Percentiles rank a stretch among this genome's conserved stretches.
phyloP scores from a whole-genome alignment of 2,888 invertebrate species.

The Hirudinaria manillensis region DNA sequence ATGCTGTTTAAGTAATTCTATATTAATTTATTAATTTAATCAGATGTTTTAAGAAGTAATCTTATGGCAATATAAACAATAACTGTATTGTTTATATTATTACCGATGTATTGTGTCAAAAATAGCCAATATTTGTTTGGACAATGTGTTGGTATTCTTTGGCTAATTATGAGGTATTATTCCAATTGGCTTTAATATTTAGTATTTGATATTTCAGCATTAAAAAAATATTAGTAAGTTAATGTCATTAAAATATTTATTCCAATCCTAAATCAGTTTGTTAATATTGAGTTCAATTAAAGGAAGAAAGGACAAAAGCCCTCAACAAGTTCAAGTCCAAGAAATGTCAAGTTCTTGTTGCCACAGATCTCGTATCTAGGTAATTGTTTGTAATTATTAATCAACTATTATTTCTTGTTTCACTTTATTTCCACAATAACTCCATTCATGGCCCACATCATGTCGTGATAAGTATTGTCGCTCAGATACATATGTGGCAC shows the following conservation, averaged over 20 bases:
- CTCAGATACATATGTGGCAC: no score
- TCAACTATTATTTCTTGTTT: no score
- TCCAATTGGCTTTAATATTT: no score
- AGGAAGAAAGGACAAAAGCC: conserved; percentile 69
- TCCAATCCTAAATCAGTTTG: no score
- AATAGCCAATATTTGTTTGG: no score
- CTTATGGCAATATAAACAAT: background rate
- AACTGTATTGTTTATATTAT: background rate
- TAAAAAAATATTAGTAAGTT: no score
- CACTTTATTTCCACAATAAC: no score
- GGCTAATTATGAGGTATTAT: no score
- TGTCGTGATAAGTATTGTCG: background rate
- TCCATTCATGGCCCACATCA: no score
- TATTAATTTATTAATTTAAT: conserved; percentile 7
- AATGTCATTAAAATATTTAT: no score
- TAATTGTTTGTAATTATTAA: background rate
- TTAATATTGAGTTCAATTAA: background rate
- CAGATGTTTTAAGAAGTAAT: background rate
- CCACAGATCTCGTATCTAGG: conserved; percentile 73
- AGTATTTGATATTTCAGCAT: no score
- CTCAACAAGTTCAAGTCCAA: conserved; percentile 93
- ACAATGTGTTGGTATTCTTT: no score
- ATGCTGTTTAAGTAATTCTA: background rate
- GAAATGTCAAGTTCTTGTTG: conserved; percentile 85
- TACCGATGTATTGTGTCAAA: background rate